Conservation (phyloP, 1,140 invertebrate genomes). For the Metaphire vulgaris region DNA sequence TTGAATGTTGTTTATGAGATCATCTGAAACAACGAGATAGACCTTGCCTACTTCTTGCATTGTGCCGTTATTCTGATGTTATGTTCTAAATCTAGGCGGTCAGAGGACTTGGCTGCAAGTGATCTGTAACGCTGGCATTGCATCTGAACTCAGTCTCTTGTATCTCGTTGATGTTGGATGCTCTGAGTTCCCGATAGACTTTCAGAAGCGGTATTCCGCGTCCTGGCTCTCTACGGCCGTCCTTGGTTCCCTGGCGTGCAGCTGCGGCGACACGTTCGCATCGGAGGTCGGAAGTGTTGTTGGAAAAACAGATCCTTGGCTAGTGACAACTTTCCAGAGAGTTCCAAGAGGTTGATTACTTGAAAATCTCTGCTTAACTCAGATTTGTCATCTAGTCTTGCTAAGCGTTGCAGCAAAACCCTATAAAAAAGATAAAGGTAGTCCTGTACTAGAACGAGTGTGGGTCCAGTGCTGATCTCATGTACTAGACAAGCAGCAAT, state of each 20-base stretch:
- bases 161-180: slow-evolving; percentile 72
- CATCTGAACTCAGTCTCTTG: slow-evolving; percentile 67
- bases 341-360: slow-evolving; percentile 70
- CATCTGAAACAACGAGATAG: background rate
- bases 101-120: slow-evolving; percentile 87
- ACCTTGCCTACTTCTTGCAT: background rate
- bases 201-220: slow-evolving; percentile 65
- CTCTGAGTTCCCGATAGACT: slow-evolving; percentile 71
- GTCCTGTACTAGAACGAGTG: too few relatives aligned
- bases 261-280: slow-evolving; percentile 85
- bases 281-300: slow-evolving; percentile 79
- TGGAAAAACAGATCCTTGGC: slow-evolving; percentile 61
- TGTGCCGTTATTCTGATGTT: background rate
- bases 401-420: background rate
- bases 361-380: background rate
- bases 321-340: slow-evolving; percentile 67
- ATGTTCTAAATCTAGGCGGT: slow-evolving; percentile 57
- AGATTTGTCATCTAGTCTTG: background rate
- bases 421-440: background rate
- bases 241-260: slow-evolving; percentile 68
- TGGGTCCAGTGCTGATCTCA: too few relatives aligned
- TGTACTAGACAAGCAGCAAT: too few relatives aligned
- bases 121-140: slow-evolving; percentile 80
- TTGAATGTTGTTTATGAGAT: background rate
- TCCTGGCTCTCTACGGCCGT: slow-evolving; percentile 63